These are phyloP conservation scores for Corvus moneduloides DNA, from an alignment of 2,113 vertebrate genomes.

Conservation along the genomic window DNA sequence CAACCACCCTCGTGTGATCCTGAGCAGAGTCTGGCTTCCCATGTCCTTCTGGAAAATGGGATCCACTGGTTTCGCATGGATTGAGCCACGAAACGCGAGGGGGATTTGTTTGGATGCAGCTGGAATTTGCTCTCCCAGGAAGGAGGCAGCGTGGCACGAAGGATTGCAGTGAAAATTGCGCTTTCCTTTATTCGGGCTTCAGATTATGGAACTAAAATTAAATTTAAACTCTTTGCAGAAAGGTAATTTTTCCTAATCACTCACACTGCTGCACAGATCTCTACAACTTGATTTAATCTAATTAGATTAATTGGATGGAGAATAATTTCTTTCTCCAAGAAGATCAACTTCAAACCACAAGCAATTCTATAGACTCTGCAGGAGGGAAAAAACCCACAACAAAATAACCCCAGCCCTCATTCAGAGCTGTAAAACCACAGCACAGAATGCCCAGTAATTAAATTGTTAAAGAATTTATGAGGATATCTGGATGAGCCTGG, in stretches of 20 bases:
- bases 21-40: not conserved
- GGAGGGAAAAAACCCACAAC: not conserved
- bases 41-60: not conserved
- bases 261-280: slow-evolving; percentile 66
- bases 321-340: slow-evolving; percentile 63
- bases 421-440: slow-evolving; percentile 31
- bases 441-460: slow-evolving; percentile 49
- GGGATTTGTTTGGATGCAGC: not conserved
- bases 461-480: slow-evolving; percentile 58
- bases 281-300: slow-evolving; percentile 66
- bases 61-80: fast-evolving
- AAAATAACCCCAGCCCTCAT: not conserved
- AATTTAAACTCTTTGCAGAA: slow-evolving; percentile 54
- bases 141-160: not conserved
- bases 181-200: slow-evolving; percentile 39
- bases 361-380: not conserved
- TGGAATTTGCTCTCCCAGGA: not conserved
- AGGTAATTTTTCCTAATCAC: slow-evolving; percentile 72
- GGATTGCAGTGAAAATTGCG: not conserved
- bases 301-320: slow-evolving; percentile 76
- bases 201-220: slow-evolving; percentile 61
- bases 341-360: slow-evolving; percentile 39
- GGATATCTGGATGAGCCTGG: not conserved
- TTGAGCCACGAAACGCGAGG: not conserved
- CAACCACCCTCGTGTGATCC: fast-evolving